phyloP scores from a whole-genome alignment of 2,888 invertebrate genomes.

The Gisinianus flammeolus region DNA sequence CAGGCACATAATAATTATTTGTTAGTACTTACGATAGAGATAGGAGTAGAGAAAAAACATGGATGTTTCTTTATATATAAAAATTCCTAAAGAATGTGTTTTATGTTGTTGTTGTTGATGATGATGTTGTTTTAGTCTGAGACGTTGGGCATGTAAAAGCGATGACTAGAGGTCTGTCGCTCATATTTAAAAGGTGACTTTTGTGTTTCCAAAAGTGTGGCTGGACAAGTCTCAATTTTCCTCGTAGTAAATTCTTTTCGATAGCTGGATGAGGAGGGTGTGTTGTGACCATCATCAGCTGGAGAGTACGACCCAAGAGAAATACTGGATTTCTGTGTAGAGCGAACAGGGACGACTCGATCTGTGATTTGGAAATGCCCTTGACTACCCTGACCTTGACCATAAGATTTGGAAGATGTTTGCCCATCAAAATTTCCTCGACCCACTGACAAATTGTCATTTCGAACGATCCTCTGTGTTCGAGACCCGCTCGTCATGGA shows the following conservation, averaged over 20 bases:
- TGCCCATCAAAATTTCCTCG: constrained; percentile 69
- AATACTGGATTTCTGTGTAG: constrained; percentile 77
- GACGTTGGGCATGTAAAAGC: constrained; percentile 77
- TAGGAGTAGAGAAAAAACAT: too few relatives aligned
- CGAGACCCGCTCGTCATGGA: constrained; percentile 61
- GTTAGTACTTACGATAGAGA: too few relatives aligned
- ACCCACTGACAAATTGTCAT: constrained; percentile 75
- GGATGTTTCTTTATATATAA: too few relatives aligned
- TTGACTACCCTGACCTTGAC: constrained; percentile 3
- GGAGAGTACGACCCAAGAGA: constrained; percentile 71
- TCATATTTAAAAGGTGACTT: constrained; percentile 82
- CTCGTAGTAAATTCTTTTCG: constrained; percentile 77
- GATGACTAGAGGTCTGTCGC: constrained; percentile 82
- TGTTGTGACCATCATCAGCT: constrained; percentile 60
- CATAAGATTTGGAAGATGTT: constrained; percentile 68
- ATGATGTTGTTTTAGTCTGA: constrained; percentile 59
- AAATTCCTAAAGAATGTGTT: too few relatives aligned
- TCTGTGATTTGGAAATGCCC: constrained; percentile 51
- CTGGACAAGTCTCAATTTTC: constrained; percentile 78
- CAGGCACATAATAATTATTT: too few relatives aligned
- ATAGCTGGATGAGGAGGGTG: constrained; percentile 67
- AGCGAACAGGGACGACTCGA: constrained; percentile 61
- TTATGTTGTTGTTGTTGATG: too few relatives aligned
- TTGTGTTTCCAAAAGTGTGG: constrained; percentile 73
- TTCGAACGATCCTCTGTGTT: constrained; percentile 68